phyloP scores from a whole-genome alignment of 1,140 invertebrate genomes.

The Anastrepha obliqua region DNA sequence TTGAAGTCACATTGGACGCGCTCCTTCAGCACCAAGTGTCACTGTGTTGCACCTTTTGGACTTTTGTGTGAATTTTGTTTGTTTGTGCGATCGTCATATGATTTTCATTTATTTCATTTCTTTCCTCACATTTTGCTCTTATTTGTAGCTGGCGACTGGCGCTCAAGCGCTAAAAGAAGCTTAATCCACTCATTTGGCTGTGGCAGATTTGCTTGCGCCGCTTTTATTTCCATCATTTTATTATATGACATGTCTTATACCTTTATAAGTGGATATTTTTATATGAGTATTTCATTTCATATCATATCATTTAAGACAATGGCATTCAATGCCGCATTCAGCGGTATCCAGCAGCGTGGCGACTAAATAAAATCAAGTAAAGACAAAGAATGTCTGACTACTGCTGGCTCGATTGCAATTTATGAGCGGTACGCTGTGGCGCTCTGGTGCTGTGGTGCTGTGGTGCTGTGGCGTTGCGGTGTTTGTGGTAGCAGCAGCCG shows the following conservation, averaged over 20 bases:
- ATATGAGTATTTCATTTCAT: conserved; percentile 48
- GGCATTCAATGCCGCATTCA: conserved; percentile 20
- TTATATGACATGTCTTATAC: conserved; percentile 49
- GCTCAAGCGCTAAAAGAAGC: background rate
- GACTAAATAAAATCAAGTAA: conserved; percentile 52
- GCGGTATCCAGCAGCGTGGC: conserved; percentile 37
- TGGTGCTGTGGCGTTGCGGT: background rate
- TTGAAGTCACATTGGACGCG: conserved; percentile 51
- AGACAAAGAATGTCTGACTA: conserved; percentile 52
- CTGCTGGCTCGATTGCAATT: conserved; percentile 52
- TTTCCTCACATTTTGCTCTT: background rate
- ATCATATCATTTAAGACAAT: conserved; percentile 52
- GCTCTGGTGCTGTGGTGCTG: background rate
- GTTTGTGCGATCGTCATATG: too few relatives aligned
- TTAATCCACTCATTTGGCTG: conserved; percentile 28
- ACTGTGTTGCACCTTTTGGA: conserved; percentile 39
- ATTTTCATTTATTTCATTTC: background rate
- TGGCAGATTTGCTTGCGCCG: background rate
- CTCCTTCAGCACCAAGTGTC: conserved; percentile 51
- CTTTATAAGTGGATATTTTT: conserved; percentile 52
- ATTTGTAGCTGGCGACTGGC: background rate
- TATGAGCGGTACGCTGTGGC: conserved; percentile 25
- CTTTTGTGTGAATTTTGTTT: conserved; percentile 31
- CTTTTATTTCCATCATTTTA: conserved; percentile 45
- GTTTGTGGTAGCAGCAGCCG: conserved; percentile 20